Base-by-base conservation (phyloP, 2,113 vertebrate species). In the Cinclus cinclus region DNA sequence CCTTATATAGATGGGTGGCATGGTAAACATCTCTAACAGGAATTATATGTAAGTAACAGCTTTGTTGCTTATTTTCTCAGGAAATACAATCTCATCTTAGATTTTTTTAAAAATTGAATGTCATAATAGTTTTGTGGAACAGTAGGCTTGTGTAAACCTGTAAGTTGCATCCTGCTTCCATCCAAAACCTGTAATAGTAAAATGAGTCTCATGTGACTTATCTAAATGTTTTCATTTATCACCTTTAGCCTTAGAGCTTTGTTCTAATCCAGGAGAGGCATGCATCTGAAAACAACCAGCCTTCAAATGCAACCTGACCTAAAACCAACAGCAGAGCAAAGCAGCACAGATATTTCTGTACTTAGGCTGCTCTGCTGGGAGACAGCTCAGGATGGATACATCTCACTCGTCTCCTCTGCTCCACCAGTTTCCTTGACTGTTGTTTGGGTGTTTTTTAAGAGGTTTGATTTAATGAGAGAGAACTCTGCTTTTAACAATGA, bases 81-180 rank as follows among this genome's bases (percentile, higher is more conserved):
- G 56, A 89, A 84, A 79, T 21, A 58, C 11, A 86, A 55, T 33
- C 8, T 65, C 80, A 46, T 7, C 2, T 30, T 58, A 58, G 12
- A 23, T 12, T 15, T 63, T 76, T 44, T 74, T 10, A 13, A 24
- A 22, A 33, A 53, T 33, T 19, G 10, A 58, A 37, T 63, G 5
- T 64, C 35, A 84, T n/a, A 70, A 82, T 70, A 89, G 70, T 64
- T 87, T 92, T 64, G 37, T 68, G 37, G 31, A 79, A 53, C 30
- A 53, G 47, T 17, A 58, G 70, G 64, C 91, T 80, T 95, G 91
- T 87, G 31, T 84, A 79, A 95, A 91, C 89, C 58, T 95, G 89
- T 73, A 91, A 65, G 30, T 28, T 83, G 82, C n/a, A 91, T 55
- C 30, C 74, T 87, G 39, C 27, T 86, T 91, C 53, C 68, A 53